Evolutionary conservation across 2,888 invertebrate genomes (phyloP), one percentile per base, ranked within the genome.

Genomic region (Drosophila anomalata): DNA sequence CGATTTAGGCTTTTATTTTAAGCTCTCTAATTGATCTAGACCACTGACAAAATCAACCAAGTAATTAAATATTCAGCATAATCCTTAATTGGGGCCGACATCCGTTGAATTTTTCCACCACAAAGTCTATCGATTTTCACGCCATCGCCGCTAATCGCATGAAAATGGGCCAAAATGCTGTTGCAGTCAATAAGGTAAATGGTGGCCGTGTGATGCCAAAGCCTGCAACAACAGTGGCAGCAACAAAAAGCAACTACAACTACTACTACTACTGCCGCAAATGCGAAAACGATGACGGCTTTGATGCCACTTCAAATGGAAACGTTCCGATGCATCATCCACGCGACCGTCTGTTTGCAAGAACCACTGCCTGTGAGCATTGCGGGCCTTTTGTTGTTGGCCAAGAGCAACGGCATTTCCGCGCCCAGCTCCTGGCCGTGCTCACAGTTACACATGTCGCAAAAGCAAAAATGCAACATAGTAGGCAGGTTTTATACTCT

Each of bases 391-490:
- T 72, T 65, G 56, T 72, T 62, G 70, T 42, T 58, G 58, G 58
- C 47, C 58, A 50, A 69, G 20, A 69, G 70, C 54, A 46, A 69
- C 58, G 65, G 59, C 56, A 62, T 79, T 68, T 61, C 65, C 55
- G 48, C 54, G 52, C 74, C 56, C 61, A n/a, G 26, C 60, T 41
- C 44, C 22, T 17, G 14, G 17, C 56, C 29, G 39, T 41, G 51
- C 71, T 53, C 9, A 24, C 59, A 50, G 73, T 74, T 73, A 76
- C 84, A 79, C 84, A 72, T 87, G 77, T 80, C 60, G 72, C 66
- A 78, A 73, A 52, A 29, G 52, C 50, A 57, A 52, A 51, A 39
- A 44, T 56, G 66, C 39, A 52, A 31, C 53, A 33, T 44, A 31
- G 42, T 24, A 47, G 36, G 24, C 52, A 29, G 48, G 17, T 33